Percentiles rank a stretch among this genome's conserved stretches.
Conservation (phyloP, 2,888 invertebrate species). For the Enchytraeus crypticus region DNA sequence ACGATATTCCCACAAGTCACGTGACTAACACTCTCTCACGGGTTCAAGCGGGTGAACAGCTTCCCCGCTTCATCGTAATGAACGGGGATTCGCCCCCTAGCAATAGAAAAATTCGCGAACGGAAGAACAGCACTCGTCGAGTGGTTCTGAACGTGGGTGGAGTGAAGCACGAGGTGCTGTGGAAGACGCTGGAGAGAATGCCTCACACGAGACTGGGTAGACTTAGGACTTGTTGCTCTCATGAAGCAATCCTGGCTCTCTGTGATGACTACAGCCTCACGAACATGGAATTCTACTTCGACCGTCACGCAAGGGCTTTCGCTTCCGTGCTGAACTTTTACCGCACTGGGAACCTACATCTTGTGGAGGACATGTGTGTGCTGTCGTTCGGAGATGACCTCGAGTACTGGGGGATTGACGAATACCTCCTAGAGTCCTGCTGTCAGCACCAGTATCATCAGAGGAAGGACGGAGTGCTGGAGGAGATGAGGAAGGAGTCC, state of each 20-base stretch:
- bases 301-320: slow-evolving; percentile 94
- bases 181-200: slow-evolving; percentile 85
- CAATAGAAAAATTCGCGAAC: no score
- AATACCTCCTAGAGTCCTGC: slow-evolving; percentile 90
- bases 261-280: slow-evolving; percentile 86
- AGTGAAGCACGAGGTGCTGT: slow-evolving; percentile 89
- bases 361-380: slow-evolving; percentile 98
- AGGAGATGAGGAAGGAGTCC: slow-evolving; percentile 98
- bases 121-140: no score
- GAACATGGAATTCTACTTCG: slow-evolving; percentile 90
- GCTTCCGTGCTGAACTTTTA: slow-evolving; percentile 91
- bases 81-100: no score
- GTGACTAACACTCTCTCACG: no score
- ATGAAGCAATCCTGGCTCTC: slow-evolving; percentile 73
- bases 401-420: slow-evolving; percentile 97
- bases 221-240: slow-evolving; percentile 72
- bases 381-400: slow-evolving; percentile 95
- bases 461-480: slow-evolving; percentile 85
- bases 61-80: no score
- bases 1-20: no score
- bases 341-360: slow-evolving; percentile 90
- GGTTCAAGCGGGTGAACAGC: no score
- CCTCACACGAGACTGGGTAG: slow-evolving; percentile 92
- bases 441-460: slow-evolving; percentile 98
- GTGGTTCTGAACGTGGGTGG: no score